These are phyloP conservation scores for Steatornis caripensis DNA, from an alignment of 2,113 vertebrate genomes.

Conservation along the genomic window DNA sequence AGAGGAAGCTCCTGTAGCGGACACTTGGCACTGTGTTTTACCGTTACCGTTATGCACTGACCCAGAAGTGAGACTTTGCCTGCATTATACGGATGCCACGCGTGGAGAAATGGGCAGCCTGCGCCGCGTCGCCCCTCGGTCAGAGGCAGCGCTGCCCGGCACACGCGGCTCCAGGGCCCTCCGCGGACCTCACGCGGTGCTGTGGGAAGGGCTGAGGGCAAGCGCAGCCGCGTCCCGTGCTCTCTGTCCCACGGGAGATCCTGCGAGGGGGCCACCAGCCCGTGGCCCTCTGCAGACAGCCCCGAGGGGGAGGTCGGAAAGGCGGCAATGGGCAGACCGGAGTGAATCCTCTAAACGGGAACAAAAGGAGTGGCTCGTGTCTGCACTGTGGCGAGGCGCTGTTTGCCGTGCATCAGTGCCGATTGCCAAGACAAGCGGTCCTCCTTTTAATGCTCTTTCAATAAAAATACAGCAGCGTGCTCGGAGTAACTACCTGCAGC, in stretches of 20 bases:
- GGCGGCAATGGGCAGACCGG: fast-evolving
- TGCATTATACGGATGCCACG: fast-evolving
- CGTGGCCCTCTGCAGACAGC: fast-evolving
- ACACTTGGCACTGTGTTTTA: not conserved
- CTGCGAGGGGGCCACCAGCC: not conserved
- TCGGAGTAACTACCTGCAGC: not conserved
- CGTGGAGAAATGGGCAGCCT: not conserved
- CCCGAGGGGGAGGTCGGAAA: fast-evolving
- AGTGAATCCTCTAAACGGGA: fast-evolving
- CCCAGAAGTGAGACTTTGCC: too few relatives aligned
- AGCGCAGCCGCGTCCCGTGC: fast-evolving
- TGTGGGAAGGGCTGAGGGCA: not conserved
- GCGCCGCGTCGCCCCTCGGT: too few relatives aligned
- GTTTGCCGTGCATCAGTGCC: not conserved
- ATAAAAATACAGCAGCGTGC: not conserved
- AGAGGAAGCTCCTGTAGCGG: not conserved
- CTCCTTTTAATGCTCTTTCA: not conserved
- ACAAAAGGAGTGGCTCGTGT: not conserved
- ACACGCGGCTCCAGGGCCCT: fast-evolving
- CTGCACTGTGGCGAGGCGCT: not conserved
- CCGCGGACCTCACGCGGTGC: fast-evolving
- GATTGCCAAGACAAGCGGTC: not conserved
- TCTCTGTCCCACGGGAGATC: not conserved
- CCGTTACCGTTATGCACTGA: fast-evolving
- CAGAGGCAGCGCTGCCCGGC: too few relatives aligned